Conservation (phyloP, 2,797 vertebrate genomes). For the Phoeniculus purpureus region DNA sequence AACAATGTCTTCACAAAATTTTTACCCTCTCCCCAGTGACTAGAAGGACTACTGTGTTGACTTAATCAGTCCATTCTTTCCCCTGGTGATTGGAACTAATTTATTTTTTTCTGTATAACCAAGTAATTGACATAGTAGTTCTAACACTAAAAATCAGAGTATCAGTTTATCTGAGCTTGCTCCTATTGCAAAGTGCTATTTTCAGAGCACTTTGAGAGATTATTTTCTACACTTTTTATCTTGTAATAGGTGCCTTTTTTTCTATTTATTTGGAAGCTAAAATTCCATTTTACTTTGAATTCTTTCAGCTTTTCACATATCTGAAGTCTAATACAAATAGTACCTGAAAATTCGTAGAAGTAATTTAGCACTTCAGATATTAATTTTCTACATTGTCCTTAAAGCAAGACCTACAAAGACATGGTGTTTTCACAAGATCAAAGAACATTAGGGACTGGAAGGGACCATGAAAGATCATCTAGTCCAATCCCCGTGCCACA, state of each 20-base stretch:
- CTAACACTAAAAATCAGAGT: background rate
- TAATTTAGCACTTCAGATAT: background rate
- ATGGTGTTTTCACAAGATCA: background rate
- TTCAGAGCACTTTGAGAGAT: background rate
- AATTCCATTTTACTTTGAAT: background rate
- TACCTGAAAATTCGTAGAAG: background rate
- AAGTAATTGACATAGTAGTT: background rate
- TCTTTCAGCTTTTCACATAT: background rate
- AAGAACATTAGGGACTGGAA: too few species aligned
- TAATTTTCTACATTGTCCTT: background rate
- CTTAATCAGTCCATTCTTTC: background rate
- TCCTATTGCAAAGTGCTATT: background rate
- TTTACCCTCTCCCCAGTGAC: background rate
- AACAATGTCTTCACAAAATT: background rate
- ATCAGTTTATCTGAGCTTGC: background rate
- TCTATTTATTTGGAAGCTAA: background rate
- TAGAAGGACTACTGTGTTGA: background rate
- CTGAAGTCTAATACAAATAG: background rate
- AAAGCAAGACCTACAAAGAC: background rate
- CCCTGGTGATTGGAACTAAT: background rate
- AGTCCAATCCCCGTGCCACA: too few species aligned
- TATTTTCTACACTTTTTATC: background rate
- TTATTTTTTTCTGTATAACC: background rate
- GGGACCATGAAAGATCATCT: too few species aligned
- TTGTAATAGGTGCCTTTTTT: background rate